Evolutionary conservation across 2,113 vertebrate species (phyloP), one percentile per base, ranked within the genome.

Genomic region (Forbesichthys agassizii): DNA sequence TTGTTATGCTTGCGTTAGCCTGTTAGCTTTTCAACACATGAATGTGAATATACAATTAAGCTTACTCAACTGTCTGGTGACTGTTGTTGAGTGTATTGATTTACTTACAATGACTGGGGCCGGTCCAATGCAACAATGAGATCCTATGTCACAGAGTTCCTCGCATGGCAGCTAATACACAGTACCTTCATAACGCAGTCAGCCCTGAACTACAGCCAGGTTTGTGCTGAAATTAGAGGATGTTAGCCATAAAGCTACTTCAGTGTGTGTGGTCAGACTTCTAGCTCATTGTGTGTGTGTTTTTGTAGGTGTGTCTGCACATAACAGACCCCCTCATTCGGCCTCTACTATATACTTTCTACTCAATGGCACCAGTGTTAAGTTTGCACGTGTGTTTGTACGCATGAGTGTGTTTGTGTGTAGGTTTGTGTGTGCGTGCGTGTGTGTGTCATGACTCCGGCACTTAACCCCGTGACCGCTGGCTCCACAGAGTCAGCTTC

Each of bases 391-490:
- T 60, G 64, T 27, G 64, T 54, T 14, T 36, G 49, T 53, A 1
- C 53, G 63, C 52, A 48, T 18, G n/a, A 10, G 62, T 51, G 47
- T 52, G 62, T 54, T 48, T 65, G 63, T 57, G 56, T 59, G 66
- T 68, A 46, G 58, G 66, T 68, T 46, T 48, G 69, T 58, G 69
- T 57, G 69, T 71, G 68, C 56, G 68, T 78, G 12, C 81, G 85
- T 58, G 33, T 85, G 80, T 87, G 80, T 82, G 79, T 87, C 88
- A 73, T 84, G 87, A 78, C 80, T 85, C 77, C 56, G 68, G 77
- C 90, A 90, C 91, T 90, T 91, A 89, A 91, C 90, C 90, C 79
- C 68, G 73, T 88, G 90, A 90, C 90, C 88, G 75, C 67, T 80
- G 68, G 81, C 82, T 75, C 74, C 80, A 84, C 78, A 73, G 84